A percentile compares a stretch with the other conserved stretches of the same genome.
phyloP scores from a whole-genome alignment of 2,888 invertebrate species.

The Minunthozetes semirufus region DNA sequence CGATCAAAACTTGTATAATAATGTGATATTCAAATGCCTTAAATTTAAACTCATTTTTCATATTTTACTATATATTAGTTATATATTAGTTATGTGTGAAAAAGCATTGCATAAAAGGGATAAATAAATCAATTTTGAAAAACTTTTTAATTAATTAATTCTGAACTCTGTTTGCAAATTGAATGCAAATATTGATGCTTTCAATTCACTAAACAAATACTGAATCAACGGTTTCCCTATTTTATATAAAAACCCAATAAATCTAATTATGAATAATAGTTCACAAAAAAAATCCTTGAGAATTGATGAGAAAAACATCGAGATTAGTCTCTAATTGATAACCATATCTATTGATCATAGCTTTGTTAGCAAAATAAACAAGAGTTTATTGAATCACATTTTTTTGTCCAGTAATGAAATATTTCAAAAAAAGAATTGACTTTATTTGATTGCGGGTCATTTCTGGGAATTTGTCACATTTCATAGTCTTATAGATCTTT shows the following conservation, averaged over 20 bases:
- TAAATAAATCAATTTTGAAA: background rate
- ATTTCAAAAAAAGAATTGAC: no score
- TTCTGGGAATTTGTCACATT: no score
- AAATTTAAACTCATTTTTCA: conserved; percentile 2
- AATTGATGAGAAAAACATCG: background rate
- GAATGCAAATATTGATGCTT: background rate
- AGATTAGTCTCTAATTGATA: no score
- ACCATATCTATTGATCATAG: no score
- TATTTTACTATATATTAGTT: background rate
- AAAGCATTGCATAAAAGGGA: background rate
- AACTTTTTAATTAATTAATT: conserved; percentile 13
- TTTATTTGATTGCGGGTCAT: no score
- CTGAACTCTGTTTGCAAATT: background rate
- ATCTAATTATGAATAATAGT: background rate
- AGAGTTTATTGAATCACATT: no score
- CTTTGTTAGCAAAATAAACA: no score
- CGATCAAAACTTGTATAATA: background rate
- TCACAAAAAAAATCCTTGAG: background rate
- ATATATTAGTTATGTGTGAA: no score
- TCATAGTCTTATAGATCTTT: no score
- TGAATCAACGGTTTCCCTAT: background rate
- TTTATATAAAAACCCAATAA: background rate
- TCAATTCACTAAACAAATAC: background rate
- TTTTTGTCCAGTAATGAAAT: no score
- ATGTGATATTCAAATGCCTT: background rate